Evolutionary conservation across 30 jellyfish, hydroid and myxozoan genomes (phyloP), one percentile per base, ranked within the genome.

Genomic region (Aurelia aurita): DNA sequence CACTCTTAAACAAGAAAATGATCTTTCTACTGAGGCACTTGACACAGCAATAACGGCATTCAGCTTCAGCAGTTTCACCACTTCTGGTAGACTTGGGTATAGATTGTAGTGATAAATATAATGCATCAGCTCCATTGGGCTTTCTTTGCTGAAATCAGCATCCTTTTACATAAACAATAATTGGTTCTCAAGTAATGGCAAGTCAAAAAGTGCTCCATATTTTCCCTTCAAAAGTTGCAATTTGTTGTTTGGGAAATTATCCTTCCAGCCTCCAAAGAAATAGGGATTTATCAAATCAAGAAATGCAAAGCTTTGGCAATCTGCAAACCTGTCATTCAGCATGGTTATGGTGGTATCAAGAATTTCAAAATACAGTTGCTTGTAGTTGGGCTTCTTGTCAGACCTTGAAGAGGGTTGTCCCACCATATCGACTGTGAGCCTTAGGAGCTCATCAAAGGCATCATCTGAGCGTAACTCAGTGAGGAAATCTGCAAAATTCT

Each of bases 11-110:
- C 79, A 69, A 19, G 92, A 68, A 31, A 82, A 82, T 25, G 92
- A 69, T 45, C 87, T 49, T 32, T 82, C 87, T 16, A 55, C 79
- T 27, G 92, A 82, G 2, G 87, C 79, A 67, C 87, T n/a, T n/a
- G n/a, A n/a, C n/a, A n/a, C n/a, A n/a, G n/a, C n/a, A n/a, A n/a
- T n/a, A n/a, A n/a, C n/a, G n/a, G n/a, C n/a, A n/a, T n/a, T n/a
- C n/a, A n/a, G n/a, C n/a, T n/a, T n/a, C n/a, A n/a, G n/a, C n/a
- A n/a, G n/a, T n/a, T n/a, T n/a, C n/a, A n/a, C n/a, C n/a, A n/a
- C n/a, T n/a, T n/a, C n/a, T n/a, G n/a, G n/a, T n/a, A n/a, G n/a
- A n/a, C n/a, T n/a, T n/a, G n/a, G n/a, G n/a, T n/a, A n/a, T n/a
- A n/a, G n/a, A n/a, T n/a, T n/a, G n/a, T n/a, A n/a, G n/a, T n/a